Conservation (phyloP, 2,888 invertebrate genomes). For the Lasioglossum oenotherae region DNA sequence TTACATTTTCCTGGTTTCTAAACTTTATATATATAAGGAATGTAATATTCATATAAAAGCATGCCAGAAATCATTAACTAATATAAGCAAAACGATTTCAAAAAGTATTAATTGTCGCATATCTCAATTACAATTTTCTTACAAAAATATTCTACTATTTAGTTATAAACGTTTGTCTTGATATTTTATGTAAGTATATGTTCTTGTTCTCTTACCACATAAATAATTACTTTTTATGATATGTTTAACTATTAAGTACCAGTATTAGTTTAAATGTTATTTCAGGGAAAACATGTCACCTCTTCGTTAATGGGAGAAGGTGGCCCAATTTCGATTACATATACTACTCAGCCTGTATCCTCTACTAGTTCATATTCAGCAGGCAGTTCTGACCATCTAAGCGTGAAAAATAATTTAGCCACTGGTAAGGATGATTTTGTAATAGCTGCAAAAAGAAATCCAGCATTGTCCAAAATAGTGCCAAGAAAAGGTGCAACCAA, state of each 20-base stretch:
- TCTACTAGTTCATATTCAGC: constrained; percentile 11
- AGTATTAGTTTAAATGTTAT: constrained; percentile 21
- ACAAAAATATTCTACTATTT: neutral
- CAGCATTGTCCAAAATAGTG: constrained; percentile 46
- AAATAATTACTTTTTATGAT: too few relatives aligned
- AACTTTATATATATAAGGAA: neutral
- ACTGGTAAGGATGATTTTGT: constrained; percentile 17
- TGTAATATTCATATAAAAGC: neutral
- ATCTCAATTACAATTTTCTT: neutral
- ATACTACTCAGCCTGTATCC: constrained; percentile 6
- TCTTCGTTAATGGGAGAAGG: constrained; percentile 62
- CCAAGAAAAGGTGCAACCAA: constrained; percentile 57
- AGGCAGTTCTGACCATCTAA: neutral
- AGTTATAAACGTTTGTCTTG: neutral
- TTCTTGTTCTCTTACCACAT: too few relatives aligned
- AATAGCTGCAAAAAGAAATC: constrained; percentile 26
- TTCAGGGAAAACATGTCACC: constrained; percentile 32
- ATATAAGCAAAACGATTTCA: neutral
- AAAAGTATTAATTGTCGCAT: neutral
- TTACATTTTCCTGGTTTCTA: neutral
- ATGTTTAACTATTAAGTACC: neutral
- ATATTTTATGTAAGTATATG: neutral
- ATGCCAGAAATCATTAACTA: neutral
- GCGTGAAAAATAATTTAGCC: neutral
- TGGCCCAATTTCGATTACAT: constrained; percentile 56